Conservation (phyloP, 2,797 vertebrate genomes). For the Pagetopsis macropterus region DNA sequence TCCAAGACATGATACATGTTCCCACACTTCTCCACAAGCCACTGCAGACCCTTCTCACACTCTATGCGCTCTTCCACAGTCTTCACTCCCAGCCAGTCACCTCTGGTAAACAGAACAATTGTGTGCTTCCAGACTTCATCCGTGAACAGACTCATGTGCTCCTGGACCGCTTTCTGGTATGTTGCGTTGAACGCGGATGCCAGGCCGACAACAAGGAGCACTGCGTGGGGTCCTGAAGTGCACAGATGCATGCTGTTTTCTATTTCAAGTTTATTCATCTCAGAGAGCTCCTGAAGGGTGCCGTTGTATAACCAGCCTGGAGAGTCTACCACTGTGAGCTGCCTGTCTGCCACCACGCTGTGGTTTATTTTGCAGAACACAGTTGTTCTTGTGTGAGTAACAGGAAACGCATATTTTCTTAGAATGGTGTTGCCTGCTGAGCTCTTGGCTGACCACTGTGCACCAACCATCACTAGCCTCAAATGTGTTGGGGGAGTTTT, state of each 20-base stretch:
- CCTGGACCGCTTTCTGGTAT: constrained; percentile 13
- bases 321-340: constrained; percentile 51
- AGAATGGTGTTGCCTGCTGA: constrained; percentile 50
- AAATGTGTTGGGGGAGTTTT: constrained; percentile 38
- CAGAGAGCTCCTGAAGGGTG: constrained; percentile 43
- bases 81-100: constrained; percentile 59
- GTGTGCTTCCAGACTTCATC: constrained; percentile 60
- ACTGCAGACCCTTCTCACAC: constrained; percentile 55
- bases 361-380: constrained; percentile 29
- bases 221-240: constrained; percentile 56
- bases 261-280: constrained; percentile 61
- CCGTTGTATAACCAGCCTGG: constrained; percentile 45
- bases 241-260: constrained; percentile 50
- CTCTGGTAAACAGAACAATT: constrained; percentile 57
- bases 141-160: constrained; percentile 61
- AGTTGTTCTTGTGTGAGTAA: not conserved
- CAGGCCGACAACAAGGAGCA: constrained; percentile 52
- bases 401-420: constrained; percentile 31
- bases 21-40: constrained; percentile 59
- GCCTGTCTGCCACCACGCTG: constrained; percentile 17
- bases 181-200: constrained; percentile 5
- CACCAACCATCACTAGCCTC: constrained; percentile 44
- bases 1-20: constrained; percentile 65
- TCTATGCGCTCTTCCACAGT: constrained; percentile 61
- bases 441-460: constrained; percentile 34